Evolutionary conservation across 2,888 invertebrate species (phyloP), one percentile per base, ranked within the genome.

Genomic region (Papilio demoleus): DNA sequence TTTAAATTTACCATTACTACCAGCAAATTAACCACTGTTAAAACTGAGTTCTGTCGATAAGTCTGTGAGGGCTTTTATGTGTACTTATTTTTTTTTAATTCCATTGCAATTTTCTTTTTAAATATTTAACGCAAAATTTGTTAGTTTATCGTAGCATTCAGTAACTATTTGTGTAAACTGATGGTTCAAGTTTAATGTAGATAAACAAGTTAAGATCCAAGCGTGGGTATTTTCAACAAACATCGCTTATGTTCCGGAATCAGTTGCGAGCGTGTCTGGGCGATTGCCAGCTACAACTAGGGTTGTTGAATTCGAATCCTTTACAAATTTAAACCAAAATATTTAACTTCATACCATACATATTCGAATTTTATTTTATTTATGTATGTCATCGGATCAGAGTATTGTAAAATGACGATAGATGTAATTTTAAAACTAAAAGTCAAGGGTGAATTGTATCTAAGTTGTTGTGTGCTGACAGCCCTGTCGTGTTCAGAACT

Each of bases 251-350:
- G 50, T 59, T 60, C 34, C 53, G 34, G 65, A 73, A 71, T 69
- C 66, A 73, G 62, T 67, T 42, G 22, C n/a, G 61, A 27, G 56
- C 58, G 36, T 68, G 50, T 64, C 67, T 74, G 74, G 74, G 65
- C 14, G 59, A 27, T n/a, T 70, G 74, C 74, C 74, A 74, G 65
- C 22, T 9, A 47, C 47, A 47, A 3, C 22, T 47, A 47, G 47
- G 47, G 47, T 22, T 47, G 47, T 2, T 12, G 22, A n/a, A n/a
- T n/a, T n/a, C n/a, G n/a, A n/a, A n/a, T n/a, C 45, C 45, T 22
- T 11, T 3, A 12, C 5, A 5, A 1, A 22, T 12, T 22, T 8
- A 17, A 22, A 47, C 19, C 9, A 1, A 47, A 19, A 22, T 47
- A 19, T 22, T 2, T 8, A 1, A 19, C 0, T 47, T 22, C 22